Conservation (phyloP, 2,888 invertebrate genomes). For the Cerceris ruficornis region DNA sequence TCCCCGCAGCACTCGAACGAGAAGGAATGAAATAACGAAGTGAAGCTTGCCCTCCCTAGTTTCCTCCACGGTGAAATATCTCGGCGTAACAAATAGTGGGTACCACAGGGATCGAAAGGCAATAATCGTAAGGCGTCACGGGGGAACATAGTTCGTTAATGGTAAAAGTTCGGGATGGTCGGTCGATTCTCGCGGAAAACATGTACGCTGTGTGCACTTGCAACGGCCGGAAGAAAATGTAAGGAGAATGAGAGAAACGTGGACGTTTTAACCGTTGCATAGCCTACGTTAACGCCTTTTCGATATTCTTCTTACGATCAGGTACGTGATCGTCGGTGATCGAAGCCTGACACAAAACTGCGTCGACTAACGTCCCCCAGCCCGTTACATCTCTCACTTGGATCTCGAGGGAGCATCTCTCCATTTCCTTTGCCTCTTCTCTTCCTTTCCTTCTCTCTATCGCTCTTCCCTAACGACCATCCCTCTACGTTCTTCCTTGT, state of each 20-base stretch:
- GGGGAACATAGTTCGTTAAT: slow-evolving; percentile 49
- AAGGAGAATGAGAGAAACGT: background rate
- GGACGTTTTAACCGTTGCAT: slow-evolving; percentile 27
- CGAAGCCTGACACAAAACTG: slow-evolving; percentile 51
- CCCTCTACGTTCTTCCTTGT: background rate
- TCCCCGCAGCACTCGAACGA: background rate
- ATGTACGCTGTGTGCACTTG: slow-evolving; percentile 18
- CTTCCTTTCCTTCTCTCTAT: no score
- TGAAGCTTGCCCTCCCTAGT: slow-evolving; percentile 1
- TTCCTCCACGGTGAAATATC: slow-evolving; percentile 1
- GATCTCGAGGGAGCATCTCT: slow-evolving; percentile 28
- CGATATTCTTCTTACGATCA: slow-evolving; percentile 59
- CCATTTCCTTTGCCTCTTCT: slow-evolving; percentile 24
- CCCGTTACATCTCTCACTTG: slow-evolving; percentile 37
- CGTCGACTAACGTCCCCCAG: slow-evolving; percentile 27
- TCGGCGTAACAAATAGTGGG: slow-evolving; percentile 36
- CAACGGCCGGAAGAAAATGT: slow-evolving; percentile 3
- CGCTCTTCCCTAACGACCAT: slow-evolving; percentile 36
- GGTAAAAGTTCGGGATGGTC: slow-evolving; percentile 50
- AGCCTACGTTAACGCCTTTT: slow-evolving; percentile 55
- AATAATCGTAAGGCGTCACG: slow-evolving; percentile 47
- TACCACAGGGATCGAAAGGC: slow-evolving; percentile 34
- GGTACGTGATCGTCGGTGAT: slow-evolving; percentile 61
- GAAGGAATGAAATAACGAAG: slow-evolving; percentile 3
- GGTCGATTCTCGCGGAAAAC: slow-evolving; percentile 37